phyloP scores from a whole-genome alignment of 2,797 vertebrate species.

The Neoniphon sammara region DNA sequence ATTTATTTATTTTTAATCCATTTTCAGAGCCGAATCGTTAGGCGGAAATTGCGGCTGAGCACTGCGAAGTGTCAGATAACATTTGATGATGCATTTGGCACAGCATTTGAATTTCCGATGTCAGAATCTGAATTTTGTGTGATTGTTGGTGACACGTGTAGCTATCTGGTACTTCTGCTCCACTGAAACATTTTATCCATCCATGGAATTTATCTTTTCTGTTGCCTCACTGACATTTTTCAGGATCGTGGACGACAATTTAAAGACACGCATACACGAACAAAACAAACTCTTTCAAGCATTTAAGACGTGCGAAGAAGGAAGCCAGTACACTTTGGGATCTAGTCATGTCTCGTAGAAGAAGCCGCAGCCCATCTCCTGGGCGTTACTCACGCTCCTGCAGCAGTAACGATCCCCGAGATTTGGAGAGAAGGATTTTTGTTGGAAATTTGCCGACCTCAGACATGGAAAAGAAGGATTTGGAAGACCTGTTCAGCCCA shows the following conservation, averaged over 20 bases:
- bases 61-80: not conserved
- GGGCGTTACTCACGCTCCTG: constrained; percentile 75
- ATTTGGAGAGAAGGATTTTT: constrained; percentile 93
- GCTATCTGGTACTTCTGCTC: constrained; percentile 55
- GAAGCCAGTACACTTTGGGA: constrained; percentile 58
- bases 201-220: constrained; percentile 80
- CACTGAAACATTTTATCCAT: constrained; percentile 65
- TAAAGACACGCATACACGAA: constrained; percentile 59
- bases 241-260: constrained; percentile 78
- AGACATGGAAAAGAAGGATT: constrained; percentile 90
- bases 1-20: not conserved
- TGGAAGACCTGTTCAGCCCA: constrained; percentile 89
- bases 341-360: constrained; percentile 86
- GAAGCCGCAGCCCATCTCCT: constrained; percentile 83
- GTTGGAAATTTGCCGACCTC: constrained; percentile 92
- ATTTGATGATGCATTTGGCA: constrained; percentile 26
- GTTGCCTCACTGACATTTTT: constrained; percentile 81
- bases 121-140: constrained; percentile 40
- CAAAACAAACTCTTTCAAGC: constrained; percentile 60
- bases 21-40: not conserved
- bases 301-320: constrained; percentile 71
- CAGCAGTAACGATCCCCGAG: constrained; percentile 88
- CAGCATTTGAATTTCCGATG: constrained; percentile 50
- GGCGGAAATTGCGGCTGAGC: constrained; percentile 7
- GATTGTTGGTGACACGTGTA: constrained; percentile 45